Conservation (phyloP, 2,113 vertebrate genomes). For the Uropsilus gracilis region DNA sequence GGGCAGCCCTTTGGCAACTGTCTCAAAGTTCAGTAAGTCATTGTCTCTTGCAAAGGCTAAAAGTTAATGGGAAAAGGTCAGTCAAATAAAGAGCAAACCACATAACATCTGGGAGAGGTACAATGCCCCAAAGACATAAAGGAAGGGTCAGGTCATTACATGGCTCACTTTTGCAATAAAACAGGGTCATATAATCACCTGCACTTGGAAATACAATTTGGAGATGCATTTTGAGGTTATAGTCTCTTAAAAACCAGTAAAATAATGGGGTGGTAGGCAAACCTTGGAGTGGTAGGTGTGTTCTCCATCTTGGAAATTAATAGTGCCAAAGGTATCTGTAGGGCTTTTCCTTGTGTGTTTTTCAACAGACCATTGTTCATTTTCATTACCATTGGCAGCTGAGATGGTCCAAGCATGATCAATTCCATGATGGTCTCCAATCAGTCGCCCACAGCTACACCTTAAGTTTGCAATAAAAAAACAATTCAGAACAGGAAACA, state of each 20-base stretch:
- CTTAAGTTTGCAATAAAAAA: constrained; percentile 80
- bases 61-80: not conserved
- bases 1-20: not conserved
- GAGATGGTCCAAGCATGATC: constrained; percentile 82
- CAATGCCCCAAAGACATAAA: not conserved
- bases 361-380: constrained; percentile 91
- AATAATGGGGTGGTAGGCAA: constrained; percentile 55
- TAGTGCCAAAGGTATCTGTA: constrained; percentile 94
- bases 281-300: constrained; percentile 96
- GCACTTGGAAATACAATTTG: not conserved
- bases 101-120: not conserved
- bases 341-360: constrained; percentile 91
- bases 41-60: not conserved
- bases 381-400: constrained; percentile 48
- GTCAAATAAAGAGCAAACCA: not conserved
- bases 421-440: constrained; percentile 90
- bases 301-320: constrained; percentile 95
- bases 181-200: not conserved
- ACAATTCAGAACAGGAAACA: not conserved
- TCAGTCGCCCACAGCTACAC: constrained; percentile 94
- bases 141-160: not conserved
- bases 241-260: constrained; percentile 49
- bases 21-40: not conserved
- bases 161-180: not conserved
- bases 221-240: not conserved